phyloP scores from a whole-genome alignment of 1,140 invertebrate genomes.

The Lasioglossum baleicum region DNA sequence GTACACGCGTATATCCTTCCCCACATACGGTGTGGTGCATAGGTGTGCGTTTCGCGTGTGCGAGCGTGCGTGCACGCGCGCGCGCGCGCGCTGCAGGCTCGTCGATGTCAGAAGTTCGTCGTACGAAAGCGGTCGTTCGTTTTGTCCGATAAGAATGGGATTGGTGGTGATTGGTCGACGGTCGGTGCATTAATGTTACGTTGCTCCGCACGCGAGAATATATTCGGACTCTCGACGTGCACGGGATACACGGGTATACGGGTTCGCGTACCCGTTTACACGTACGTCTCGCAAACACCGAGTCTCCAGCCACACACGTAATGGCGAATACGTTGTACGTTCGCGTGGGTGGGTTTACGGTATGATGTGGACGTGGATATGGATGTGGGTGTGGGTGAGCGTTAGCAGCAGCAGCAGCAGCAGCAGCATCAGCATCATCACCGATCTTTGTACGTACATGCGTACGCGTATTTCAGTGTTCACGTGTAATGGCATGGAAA shows the following conservation, averaged over 20 bases:
- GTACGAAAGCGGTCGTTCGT: constrained; percentile 18
- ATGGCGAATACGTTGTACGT: not conserved
- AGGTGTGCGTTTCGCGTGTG: not conserved
- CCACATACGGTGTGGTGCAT: not conserved
- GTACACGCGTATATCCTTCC: not conserved
- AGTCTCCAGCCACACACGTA: too few relatives aligned
- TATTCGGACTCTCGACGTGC: too few relatives aligned
- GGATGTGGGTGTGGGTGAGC: too few relatives aligned
- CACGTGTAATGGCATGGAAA: constrained; percentile 46
- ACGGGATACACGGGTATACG: too few relatives aligned
- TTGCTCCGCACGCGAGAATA: not conserved
- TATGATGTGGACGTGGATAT: constrained; percentile 21
- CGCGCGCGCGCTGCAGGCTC: constrained; percentile 3
- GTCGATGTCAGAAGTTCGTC: constrained; percentile 37
- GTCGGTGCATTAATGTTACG: constrained; percentile 10
- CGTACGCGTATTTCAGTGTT: constrained; percentile 34
- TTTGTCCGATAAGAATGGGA: constrained; percentile 34
- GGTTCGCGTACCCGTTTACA: not conserved
- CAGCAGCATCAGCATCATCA: too few relatives aligned
- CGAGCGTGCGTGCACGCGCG: constrained; percentile 1
- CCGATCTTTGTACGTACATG: constrained; percentile 20
- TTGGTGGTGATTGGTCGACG: constrained; percentile 7
- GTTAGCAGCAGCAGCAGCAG: not conserved
- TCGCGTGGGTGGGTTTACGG: constrained; percentile 28
- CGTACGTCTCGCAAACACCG: too few relatives aligned